Conservation (phyloP, 2,888 invertebrate genomes). For the Orthonevra nobilis region DNA sequence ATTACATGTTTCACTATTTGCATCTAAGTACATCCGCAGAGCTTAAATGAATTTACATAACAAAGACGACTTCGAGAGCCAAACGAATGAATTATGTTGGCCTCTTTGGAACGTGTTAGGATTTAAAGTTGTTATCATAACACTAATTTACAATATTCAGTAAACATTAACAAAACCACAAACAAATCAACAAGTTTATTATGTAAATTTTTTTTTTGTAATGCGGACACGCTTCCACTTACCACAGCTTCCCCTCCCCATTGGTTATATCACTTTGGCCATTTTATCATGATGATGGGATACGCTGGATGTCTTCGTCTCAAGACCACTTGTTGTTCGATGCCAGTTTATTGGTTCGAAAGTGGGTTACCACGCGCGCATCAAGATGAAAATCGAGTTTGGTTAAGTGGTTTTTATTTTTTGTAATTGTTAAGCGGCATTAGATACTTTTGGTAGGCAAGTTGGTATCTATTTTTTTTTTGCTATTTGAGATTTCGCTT, state of each 20-base stretch:
- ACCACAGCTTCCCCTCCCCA: constrained; percentile 12
- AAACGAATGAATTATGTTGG: no score
- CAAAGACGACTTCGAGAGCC: no score
- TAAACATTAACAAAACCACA: neutral
- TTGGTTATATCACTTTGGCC: constrained; percentile 54
- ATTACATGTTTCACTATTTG: no score
- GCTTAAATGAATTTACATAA: no score
- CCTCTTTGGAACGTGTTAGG: no score
- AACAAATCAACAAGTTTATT: constrained; percentile 25
- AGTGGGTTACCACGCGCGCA: constrained; percentile 50
- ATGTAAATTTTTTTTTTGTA: constrained; percentile 62
- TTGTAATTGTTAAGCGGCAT: constrained; percentile 27
- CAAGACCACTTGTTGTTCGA: neutral
- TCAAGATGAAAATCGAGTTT: constrained; percentile 61
- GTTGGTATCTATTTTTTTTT: constrained; percentile 41
- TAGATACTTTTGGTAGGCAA: constrained; percentile 29
- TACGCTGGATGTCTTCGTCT: constrained; percentile 45
- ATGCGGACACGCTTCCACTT: no score
- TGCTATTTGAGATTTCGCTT: constrained; percentile 45
- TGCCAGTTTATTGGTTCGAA: constrained; percentile 35
- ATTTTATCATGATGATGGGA: constrained; percentile 51
- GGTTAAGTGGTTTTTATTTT: constrained; percentile 14
- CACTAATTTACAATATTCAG: no score
- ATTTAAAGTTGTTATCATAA: no score
- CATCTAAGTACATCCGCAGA: no score